A percentile compares a stretch with the other conserved stretches of the same genome.
Evolutionary conservation across 2,797 vertebrate species (phyloP).

Genomic region (Phoxinus dragarum): DNA sequence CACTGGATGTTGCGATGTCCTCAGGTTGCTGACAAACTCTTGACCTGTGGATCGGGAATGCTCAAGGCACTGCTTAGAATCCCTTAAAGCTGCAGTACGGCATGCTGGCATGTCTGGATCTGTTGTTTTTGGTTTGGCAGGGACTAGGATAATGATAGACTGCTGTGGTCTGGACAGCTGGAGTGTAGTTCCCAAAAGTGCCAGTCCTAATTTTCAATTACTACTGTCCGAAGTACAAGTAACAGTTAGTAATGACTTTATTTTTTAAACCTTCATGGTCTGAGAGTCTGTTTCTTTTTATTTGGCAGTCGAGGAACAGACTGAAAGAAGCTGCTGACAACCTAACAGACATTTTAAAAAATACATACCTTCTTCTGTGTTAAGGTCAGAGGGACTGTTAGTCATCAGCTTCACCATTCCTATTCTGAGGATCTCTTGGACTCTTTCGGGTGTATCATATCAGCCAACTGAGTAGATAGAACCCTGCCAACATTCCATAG

Average conservation of each 20-base stretch:
- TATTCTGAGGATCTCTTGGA: slow-evolving; percentile 36
- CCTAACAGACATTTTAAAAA: slow-evolving; percentile 25
- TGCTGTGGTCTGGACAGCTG: slow-evolving; percentile 6
- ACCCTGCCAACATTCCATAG: slow-evolving; percentile 24
- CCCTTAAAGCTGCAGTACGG: slow-evolving; percentile 12
- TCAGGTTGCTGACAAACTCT: slow-evolving; percentile 36
- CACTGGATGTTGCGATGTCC: slow-evolving; percentile 33
- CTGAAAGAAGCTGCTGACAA: slow-evolving; percentile 18
- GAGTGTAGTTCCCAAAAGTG: slow-evolving; percentile 33
- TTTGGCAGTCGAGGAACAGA: neutral
- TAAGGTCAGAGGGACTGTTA: slow-evolving; percentile 25
- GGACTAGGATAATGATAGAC: slow-evolving; percentile 37
- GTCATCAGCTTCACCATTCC: slow-evolving; percentile 40
- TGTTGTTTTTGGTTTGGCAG: slow-evolving; percentile 29
- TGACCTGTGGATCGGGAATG: slow-evolving; percentile 29
- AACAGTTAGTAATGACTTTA: slow-evolving; percentile 34
- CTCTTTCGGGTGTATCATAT: slow-evolving; percentile 21
- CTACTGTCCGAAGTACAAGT: slow-evolving; percentile 26
- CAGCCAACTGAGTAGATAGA: slow-evolving; percentile 36
- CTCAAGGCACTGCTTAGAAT: slow-evolving; percentile 23
- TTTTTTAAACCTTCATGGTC: slow-evolving; percentile 8
- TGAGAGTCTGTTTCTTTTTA: slow-evolving; percentile 10
- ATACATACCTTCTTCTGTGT: slow-evolving; percentile 1
- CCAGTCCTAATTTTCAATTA: slow-evolving; percentile 29
- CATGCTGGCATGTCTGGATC: slow-evolving; percentile 37